phyloP scores from a whole-genome alignment of 1,140 invertebrate species.

The Pachypeltis micranthus region DNA sequence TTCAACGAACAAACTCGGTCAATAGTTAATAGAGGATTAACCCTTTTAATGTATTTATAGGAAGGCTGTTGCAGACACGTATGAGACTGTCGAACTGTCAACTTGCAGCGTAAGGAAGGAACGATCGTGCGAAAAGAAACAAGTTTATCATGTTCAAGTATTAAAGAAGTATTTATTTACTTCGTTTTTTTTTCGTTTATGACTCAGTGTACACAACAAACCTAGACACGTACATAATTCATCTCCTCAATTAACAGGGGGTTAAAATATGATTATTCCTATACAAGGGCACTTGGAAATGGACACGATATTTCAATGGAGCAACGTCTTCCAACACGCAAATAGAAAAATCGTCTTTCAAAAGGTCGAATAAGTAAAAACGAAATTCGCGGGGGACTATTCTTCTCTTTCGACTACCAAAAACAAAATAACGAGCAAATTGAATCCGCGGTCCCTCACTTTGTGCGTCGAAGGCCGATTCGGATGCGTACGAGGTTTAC shows the following conservation, averaged over 20 bases:
- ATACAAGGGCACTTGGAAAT: conserved; percentile 20
- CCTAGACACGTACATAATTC: conserved; percentile 14
- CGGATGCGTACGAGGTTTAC: too few species aligned
- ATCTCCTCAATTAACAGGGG: conserved; percentile 15
- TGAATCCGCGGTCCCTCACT: too few species aligned
- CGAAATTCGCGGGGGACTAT: not conserved
- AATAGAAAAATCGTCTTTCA: not conserved
- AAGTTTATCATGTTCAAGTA: conserved; percentile 22
- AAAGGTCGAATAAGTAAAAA: too few species aligned
- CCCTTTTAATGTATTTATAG: too few species aligned
- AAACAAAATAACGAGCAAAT: not conserved
- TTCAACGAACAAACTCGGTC: too few species aligned
- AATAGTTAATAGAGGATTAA: too few species aligned
- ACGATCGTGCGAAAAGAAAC: too few species aligned
- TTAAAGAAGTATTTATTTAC: conserved; percentile 24
- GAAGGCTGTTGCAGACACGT: too few species aligned
- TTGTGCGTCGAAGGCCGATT: too few species aligned
- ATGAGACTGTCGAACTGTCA: too few species aligned
- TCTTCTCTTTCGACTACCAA: not conserved
- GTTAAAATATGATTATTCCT: conserved; percentile 20
- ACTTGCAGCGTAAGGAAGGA: too few species aligned
- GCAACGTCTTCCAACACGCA: not conserved
- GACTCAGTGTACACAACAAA: conserved; percentile 34
- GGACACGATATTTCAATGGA: conserved; percentile 12
- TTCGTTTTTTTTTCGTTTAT: conserved; percentile 46